Evolutionary conservation across 1,140 invertebrate genomes (phyloP).

Genomic region (Penaeus vannamei): DNA sequence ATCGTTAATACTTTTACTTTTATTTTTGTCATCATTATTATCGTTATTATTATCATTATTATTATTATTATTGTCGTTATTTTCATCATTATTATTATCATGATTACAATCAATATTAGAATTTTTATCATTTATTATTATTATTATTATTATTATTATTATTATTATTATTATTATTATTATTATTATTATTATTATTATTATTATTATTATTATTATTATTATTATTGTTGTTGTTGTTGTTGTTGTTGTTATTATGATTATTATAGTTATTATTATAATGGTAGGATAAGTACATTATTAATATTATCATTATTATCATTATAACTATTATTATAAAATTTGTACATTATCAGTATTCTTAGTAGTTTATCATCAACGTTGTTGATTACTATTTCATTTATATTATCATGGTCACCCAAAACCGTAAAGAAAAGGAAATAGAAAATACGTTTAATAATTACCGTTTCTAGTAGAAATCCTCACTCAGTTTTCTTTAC

Average conservation of each 20-base stretch:
- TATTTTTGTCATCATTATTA: neutral
- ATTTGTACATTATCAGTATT: neutral
- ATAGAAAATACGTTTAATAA: neutral
- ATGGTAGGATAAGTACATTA: neutral
- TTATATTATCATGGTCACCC: neutral
- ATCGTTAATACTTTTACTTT: too few relatives aligned
- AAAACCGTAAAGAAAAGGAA: neutral
- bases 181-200: slow-evolving; percentile 22
- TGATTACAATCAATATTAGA: too few relatives aligned
- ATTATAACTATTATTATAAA: neutral
- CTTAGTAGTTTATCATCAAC: neutral
- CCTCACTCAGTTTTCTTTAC: too few relatives aligned
- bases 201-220: neutral
- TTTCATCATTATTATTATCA: too few relatives aligned
- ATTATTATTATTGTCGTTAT: neutral
- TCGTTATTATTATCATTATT: neutral
- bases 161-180: neutral
- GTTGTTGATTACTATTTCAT: neutral
- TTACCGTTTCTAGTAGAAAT: neutral
- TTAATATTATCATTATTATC: slow-evolving; percentile 5
- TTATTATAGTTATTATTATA: slow-evolving; percentile 22
- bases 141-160: neutral
- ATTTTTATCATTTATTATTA: too few relatives aligned
- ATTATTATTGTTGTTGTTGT: too few relatives aligned
- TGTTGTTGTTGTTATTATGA: neutral